phyloP scores from a whole-genome alignment of 1,140 invertebrate species.

The Chelonus insularis region DNA sequence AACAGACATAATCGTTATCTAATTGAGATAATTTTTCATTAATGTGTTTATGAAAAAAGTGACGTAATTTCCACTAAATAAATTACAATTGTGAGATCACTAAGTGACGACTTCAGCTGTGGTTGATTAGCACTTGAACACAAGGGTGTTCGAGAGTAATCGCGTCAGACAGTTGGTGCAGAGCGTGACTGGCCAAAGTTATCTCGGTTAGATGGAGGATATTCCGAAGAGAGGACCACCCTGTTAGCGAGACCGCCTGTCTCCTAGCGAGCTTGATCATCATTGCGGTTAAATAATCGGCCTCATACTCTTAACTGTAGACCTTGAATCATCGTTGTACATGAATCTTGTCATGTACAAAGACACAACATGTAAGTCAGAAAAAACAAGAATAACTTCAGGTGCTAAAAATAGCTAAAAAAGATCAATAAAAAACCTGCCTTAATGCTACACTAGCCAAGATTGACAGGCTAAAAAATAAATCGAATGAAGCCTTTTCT shows the following conservation, averaged over 20 bases:
- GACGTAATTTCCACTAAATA: conserved; percentile 2
- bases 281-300: conserved; percentile 22
- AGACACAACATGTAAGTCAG: not conserved
- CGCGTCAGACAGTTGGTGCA: conserved; percentile 17
- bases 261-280: conserved; percentile 7
- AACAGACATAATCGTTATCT: too few relatives aligned
- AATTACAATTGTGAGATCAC: conserved; percentile 16
- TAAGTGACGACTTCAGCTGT: conserved; percentile 26
- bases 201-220: conserved; percentile 15
- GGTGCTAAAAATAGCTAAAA: too few relatives aligned
- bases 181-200: conserved; percentile 27
- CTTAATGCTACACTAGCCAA: too few relatives aligned
- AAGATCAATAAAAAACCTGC: too few relatives aligned
- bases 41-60: too few relatives aligned
- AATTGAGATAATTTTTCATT: too few relatives aligned
- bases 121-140: conserved; percentile 24
- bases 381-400: not conserved
- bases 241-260: conserved; percentile 21
- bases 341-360: conserved; percentile 4
- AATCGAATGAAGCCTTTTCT: too few relatives aligned
- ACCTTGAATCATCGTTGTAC: conserved; percentile 1
- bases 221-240: conserved; percentile 17
- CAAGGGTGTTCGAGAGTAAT: conserved; percentile 26
- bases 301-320: not conserved
- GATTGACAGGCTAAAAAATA: too few relatives aligned